Conservation (phyloP, 92 coral and sea anemone genomes). For the Ricordea florida region DNA sequence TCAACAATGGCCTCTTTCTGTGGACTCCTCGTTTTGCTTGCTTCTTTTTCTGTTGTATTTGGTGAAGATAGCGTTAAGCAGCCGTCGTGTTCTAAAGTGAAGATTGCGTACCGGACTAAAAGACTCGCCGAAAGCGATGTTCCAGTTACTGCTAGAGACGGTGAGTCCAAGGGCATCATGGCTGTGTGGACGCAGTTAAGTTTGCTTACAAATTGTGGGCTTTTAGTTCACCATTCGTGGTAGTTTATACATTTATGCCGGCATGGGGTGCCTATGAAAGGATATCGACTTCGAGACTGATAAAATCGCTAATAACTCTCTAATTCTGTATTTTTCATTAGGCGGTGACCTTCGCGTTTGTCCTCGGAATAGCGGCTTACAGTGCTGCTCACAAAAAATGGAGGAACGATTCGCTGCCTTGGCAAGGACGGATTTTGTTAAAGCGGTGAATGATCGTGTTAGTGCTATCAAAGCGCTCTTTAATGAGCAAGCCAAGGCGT, state of each 20-base stretch:
- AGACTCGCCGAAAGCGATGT: conserved; percentile 63
- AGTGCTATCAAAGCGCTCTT: conserved; percentile 32
- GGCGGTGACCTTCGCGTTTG: conserved; percentile 66
- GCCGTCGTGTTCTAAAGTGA: conserved; percentile 58
- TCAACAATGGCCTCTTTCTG: conserved; percentile 60
- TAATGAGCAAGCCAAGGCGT: conserved; percentile 45
- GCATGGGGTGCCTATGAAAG: conserved; percentile 21
- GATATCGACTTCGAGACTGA: conserved; percentile 2
- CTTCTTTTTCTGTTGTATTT: conserved; percentile 13
- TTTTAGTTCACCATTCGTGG: background rate
- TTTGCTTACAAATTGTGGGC: conserved; percentile 41
- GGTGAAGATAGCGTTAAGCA: conserved; percentile 19
- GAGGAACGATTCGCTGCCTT: conserved; percentile 62
- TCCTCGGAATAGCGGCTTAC: conserved; percentile 38
- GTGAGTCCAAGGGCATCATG: conserved; percentile 25
- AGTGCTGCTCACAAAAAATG: conserved; percentile 70
- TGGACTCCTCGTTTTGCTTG: conserved; percentile 27
- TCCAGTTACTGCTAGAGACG: conserved; percentile 47
- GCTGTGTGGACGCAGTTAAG: conserved; percentile 3
- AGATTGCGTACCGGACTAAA: conserved; percentile 46
- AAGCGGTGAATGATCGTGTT: conserved; percentile 47
- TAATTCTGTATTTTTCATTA: conserved; percentile 13
- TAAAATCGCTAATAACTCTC: conserved; percentile 9
- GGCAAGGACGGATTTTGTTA: conserved; percentile 41
- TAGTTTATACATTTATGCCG: conserved; percentile 9